A percentile compares a stretch with the other conserved stretches of the same genome.
These are phyloP conservation scores for Oophaga sylvatica DNA, from an alignment of 2,797 vertebrate genomes.

Conservation along the genomic window DNA sequence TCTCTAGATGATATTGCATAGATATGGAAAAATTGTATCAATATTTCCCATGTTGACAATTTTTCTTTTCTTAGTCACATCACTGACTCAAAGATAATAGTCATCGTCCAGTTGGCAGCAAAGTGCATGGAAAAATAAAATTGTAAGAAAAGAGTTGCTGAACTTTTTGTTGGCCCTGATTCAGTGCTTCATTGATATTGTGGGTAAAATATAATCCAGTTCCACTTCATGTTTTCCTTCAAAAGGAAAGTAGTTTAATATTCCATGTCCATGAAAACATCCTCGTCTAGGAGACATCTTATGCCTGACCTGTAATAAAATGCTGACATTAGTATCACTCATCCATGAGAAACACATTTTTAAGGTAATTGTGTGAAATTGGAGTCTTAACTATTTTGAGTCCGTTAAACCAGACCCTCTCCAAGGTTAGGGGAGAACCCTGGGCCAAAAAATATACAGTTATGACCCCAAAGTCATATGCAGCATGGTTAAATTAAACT, in stretches of 20 bases:
- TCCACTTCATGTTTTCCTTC: conserved; percentile 66
- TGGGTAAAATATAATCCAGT: conserved; percentile 64
- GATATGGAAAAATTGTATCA: conserved; percentile 65
- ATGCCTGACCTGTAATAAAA: conserved; percentile 66
- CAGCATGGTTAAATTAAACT: too few species aligned
- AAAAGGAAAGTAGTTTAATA: conserved; percentile 54
- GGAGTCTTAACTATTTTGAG: background rate
- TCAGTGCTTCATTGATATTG: conserved; percentile 67
- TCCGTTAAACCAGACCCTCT: background rate
- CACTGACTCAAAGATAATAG: conserved; percentile 61
- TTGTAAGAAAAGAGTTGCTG: conserved; percentile 62
- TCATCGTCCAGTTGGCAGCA: conserved; percentile 65
- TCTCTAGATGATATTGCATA: conserved; percentile 62
- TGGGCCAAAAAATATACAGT: too few species aligned
- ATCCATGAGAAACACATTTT: conserved; percentile 31
- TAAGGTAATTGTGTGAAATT: conserved; percentile 8
- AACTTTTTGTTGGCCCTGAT: conserved; percentile 67
- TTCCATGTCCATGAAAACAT: conserved; percentile 61
- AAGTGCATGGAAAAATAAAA: conserved; percentile 60
- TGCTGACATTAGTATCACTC: conserved; percentile 10
- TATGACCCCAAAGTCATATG: too few species aligned
- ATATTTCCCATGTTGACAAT: conserved; percentile 66
- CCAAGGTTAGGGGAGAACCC: background rate
- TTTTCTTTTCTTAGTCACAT: conserved; percentile 45
- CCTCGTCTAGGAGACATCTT: conserved; percentile 69